Evolutionary conservation across 1,140 invertebrate species (phyloP).

Genomic region (Pseudomyrmex concolor): DNA sequence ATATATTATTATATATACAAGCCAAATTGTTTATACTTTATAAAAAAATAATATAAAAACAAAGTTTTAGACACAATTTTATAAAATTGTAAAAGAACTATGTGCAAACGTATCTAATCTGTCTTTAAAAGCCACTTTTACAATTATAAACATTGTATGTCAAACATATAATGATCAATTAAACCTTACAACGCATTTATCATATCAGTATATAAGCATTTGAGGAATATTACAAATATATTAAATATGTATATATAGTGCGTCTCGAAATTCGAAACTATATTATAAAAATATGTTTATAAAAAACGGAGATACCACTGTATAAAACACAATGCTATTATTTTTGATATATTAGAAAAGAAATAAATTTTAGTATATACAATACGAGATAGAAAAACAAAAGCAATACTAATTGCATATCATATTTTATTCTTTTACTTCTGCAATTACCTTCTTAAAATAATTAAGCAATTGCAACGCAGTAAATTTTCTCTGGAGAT

Average conservation of each 20-base stretch:
- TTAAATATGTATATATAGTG: too few species aligned
- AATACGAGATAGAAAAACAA: neutral
- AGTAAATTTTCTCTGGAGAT: constrained; percentile 75
- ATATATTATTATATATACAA: too few species aligned
- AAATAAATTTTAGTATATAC: neutral
- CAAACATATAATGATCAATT: constrained; percentile 17
- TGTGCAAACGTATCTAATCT: neutral
- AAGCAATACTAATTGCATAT: neutral
- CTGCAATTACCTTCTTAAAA: constrained; percentile 79
- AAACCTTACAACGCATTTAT: constrained; percentile 19
- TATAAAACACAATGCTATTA: neutral
- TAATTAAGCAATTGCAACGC: constrained; percentile 76
- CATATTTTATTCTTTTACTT: neutral
- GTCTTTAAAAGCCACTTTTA: neutral
- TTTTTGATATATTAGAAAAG: too few species aligned
- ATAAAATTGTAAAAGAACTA: neutral
- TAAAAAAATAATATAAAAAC: too few species aligned
- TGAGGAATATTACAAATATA: too few species aligned
- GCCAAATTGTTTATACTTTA: neutral
- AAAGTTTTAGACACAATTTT: neutral
- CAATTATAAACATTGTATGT: constrained; percentile 18
- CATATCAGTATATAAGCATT: too few species aligned
- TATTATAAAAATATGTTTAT: too few species aligned
- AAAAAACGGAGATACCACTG: neutral
- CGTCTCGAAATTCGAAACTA: too few species aligned